phyloP scores from a whole-genome alignment of 2,888 invertebrate genomes.

The Hydrotaea cyrtoneurina region DNA sequence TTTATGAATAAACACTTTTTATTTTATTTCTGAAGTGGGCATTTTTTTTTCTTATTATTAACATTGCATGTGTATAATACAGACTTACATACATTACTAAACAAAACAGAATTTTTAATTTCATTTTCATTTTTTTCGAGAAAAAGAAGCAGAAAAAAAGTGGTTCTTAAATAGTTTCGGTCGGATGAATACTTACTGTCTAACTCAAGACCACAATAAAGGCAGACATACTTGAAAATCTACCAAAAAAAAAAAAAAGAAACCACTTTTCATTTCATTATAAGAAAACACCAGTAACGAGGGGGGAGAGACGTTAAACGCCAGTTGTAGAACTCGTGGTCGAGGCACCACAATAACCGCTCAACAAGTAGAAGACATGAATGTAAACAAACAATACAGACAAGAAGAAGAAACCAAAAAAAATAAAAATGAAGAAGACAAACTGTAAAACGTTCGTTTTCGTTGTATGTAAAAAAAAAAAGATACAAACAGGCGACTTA shows the following conservation, averaged over 20 bases:
- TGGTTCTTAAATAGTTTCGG: slow-evolving; percentile 15
- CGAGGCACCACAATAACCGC: neutral
- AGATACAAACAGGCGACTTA: neutral
- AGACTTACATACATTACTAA: no score
- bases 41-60: neutral
- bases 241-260: slow-evolving; percentile 4
- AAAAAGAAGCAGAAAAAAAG: neutral
- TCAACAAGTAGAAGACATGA: neutral
- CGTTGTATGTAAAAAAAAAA: neutral
- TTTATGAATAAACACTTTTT: slow-evolving; percentile 55
- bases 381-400: neutral
- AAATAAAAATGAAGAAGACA: neutral
- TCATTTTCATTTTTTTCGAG: slow-evolving; percentile 10
- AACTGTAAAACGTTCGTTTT: neutral
- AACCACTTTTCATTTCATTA: slow-evolving; percentile 47
- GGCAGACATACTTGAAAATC: slow-evolving; percentile 5
- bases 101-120: slow-evolving; percentile 24
- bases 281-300: neutral
- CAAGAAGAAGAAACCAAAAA: no score
- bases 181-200: neutral
- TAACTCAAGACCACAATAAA: neutral
- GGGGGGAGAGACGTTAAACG: neutral
- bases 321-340: slow-evolving; percentile 2
- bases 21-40: slow-evolving; percentile 11
- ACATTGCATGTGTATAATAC: neutral